These are phyloP conservation scores for Trissolcus basalis DNA, from an alignment of 1,140 invertebrate genomes.

Conservation along the genomic window DNA sequence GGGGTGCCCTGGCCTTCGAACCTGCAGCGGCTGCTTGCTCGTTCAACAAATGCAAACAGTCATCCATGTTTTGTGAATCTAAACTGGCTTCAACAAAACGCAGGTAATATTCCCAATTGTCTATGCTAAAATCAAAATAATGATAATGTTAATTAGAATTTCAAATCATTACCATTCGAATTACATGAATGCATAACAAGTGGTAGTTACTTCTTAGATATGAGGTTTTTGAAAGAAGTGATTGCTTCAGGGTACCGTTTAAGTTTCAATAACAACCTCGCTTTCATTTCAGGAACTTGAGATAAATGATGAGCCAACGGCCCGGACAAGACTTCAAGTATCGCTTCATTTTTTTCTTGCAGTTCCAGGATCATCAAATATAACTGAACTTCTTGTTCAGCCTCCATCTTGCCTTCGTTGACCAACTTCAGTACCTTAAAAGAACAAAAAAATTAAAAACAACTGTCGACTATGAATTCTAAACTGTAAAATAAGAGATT, in stretches of 20 bases:
- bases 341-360: slow-evolving; percentile 88
- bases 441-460: slow-evolving; percentile 1
- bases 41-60: slow-evolving; percentile 81
- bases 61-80: slow-evolving; percentile 77
- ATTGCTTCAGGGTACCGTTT: slow-evolving; percentile 84
- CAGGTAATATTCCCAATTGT: slow-evolving; percentile 86
- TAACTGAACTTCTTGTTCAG: slow-evolving; percentile 93
- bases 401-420: slow-evolving; percentile 91
- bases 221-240: slow-evolving; percentile 81
- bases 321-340: slow-evolving; percentile 86
- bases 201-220: slow-evolving; percentile 80
- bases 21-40: slow-evolving; percentile 68
- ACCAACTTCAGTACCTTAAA: slow-evolving; percentile 90
- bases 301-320: slow-evolving; percentile 81
- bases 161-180: slow-evolving; percentile 4
- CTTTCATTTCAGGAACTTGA: slow-evolving; percentile 80
- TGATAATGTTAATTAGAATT: neutral
- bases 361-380: slow-evolving; percentile 94
- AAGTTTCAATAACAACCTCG: slow-evolving; percentile 84
- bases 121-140: slow-evolving; percentile 76
- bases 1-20: slow-evolving; percentile 83
- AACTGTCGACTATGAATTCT: too few species aligned
- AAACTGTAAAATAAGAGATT: too few species aligned
- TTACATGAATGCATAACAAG: slow-evolving; percentile 2
- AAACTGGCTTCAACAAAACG: slow-evolving; percentile 83